A percentile compares a stretch with the other conserved stretches of the same genome.
Conservation (phyloP, 2,888 invertebrate species). For the Rotaria magnacalcarata region DNA sequence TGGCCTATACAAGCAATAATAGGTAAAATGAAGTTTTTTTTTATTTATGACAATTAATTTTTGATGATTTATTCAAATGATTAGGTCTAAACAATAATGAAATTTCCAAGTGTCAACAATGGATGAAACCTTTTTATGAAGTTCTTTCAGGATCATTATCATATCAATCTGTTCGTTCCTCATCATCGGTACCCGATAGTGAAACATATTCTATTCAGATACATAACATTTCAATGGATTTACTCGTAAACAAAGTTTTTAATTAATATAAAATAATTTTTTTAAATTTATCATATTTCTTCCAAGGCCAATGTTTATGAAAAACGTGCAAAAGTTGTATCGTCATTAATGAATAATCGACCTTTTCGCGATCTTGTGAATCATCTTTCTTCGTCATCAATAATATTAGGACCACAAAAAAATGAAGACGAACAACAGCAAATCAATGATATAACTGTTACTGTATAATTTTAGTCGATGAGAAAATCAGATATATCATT, state of each 20-base stretch:
- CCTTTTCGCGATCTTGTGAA: neutral
- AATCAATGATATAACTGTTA: neutral
- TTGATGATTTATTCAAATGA: neutral
- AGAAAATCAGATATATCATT: neutral
- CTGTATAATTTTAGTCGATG: neutral
- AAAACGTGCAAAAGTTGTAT: neutral
- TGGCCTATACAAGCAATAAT: slow-evolving; percentile 70
- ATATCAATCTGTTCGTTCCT: neutral
- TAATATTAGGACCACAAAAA: neutral
- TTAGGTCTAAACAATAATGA: slow-evolving; percentile 62
- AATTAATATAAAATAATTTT: neutral
- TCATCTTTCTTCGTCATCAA: neutral
- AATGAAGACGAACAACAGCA: neutral
- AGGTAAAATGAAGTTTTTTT: neutral
- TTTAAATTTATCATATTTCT: neutral
- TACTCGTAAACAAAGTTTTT: neutral
- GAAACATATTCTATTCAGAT: slow-evolving; percentile 25
- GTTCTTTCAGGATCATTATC: neutral
- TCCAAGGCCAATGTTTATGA: neutral
- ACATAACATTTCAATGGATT: neutral
- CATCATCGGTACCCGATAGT: neutral
- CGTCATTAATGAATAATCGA: neutral
- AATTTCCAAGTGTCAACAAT: slow-evolving; percentile 72
- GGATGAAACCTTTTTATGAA: slow-evolving; percentile 75
- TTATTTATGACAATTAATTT: neutral